Percentiles rank a stretch among this genome's conserved stretches.
phyloP scores from a whole-genome alignment of 53 echinoderm and acorn worm species.

The Holothuria scabra region DNA sequence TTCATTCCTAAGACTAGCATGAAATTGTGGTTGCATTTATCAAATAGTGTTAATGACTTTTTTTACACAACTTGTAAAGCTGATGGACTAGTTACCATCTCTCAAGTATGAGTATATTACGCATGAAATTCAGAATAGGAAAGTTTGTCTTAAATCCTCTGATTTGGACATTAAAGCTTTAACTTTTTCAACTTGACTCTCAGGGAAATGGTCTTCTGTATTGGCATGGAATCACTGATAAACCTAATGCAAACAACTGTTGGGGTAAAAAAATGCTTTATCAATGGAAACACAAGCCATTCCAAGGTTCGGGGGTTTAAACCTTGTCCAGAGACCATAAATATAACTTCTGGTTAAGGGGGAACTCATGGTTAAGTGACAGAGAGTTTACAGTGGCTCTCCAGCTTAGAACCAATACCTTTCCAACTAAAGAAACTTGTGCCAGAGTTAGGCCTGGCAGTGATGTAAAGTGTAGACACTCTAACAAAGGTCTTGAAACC shows the following conservation, averaged over 20 bases:
- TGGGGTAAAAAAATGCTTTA: neutral
- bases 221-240: too few species aligned
- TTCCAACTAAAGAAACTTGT: neutral
- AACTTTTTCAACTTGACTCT: too few species aligned
- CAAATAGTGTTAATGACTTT: neutral
- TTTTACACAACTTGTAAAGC: neutral
- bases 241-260: neutral
- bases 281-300: neutral
- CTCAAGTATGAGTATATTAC: constrained; percentile 2
- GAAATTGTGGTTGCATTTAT: neutral
- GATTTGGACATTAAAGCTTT: too few species aligned
- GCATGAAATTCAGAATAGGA: neutral
- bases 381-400: neutral
- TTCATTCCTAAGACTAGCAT: neutral
- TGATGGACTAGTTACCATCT: neutral
- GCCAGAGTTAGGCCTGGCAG: neutral
- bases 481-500: neutral
- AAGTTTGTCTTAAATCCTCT: neutral
- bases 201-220: too few species aligned
- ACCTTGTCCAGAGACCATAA: neutral
- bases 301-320: neutral
- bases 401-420: neutral
- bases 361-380: neutral
- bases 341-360: neutral
- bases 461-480: neutral